Conservation (phyloP, 1,140 invertebrate genomes). For the Drosophila suzukii region DNA sequence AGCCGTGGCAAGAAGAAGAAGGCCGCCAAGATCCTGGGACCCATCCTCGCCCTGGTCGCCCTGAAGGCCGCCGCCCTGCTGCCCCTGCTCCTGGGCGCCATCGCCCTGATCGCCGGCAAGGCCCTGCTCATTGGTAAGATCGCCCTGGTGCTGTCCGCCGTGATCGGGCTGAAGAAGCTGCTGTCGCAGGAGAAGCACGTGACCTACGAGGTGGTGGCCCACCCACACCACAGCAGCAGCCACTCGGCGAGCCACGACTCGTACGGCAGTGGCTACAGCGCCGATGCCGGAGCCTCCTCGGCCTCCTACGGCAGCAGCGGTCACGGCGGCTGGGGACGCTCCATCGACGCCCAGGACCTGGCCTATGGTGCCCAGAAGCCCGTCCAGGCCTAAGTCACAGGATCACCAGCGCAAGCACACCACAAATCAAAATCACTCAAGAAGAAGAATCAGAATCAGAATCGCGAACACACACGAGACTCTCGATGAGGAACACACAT, state of each 20-base stretch:
- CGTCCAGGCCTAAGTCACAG: slow-evolving; percentile 66
- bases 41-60: slow-evolving; percentile 89
- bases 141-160: slow-evolving; percentile 91
- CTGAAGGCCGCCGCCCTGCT: slow-evolving; percentile 91
- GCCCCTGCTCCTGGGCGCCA: slow-evolving; percentile 90
- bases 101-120: slow-evolving; percentile 93
- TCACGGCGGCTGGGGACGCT: slow-evolving; percentile 89
- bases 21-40: slow-evolving; percentile 91
- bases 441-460: slow-evolving; percentile 18
- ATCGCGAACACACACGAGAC: slow-evolving; percentile 60
- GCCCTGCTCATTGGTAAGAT: slow-evolving; percentile 93
- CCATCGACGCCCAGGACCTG: slow-evolving; percentile 89
- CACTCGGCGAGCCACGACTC: slow-evolving; percentile 87
- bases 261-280: slow-evolving; percentile 87
- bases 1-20: slow-evolving; percentile 92
- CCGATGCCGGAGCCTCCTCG: slow-evolving; percentile 86
- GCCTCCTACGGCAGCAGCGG: slow-evolving; percentile 86
- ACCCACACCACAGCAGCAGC: slow-evolving; percentile 90
- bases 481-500: slow-evolving; percentile 67
- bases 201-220: slow-evolving; percentile 93
- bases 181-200: slow-evolving; percentile 91
- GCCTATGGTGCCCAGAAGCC: slow-evolving; percentile 91
- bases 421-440: slow-evolving; percentile 17
- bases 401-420: slow-evolving; percentile 2
- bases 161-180: slow-evolving; percentile 93